phyloP scores from a whole-genome alignment of 2,113 vertebrate species.

The Gila orcuttii region DNA sequence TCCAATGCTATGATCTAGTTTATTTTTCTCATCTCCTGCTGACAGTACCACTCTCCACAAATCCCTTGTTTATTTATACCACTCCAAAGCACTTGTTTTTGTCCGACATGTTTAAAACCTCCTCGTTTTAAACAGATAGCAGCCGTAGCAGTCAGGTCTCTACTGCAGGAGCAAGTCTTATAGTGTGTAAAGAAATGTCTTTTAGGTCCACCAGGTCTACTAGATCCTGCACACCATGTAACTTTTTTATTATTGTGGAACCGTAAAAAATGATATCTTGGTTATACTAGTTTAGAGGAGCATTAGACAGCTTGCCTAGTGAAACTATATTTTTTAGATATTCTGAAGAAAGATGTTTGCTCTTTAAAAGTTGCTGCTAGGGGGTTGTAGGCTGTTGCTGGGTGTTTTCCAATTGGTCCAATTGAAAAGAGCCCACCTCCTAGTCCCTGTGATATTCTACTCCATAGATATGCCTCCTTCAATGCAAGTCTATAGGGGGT shows the following conservation, averaged over 20 bases:
- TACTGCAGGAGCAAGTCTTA: background rate
- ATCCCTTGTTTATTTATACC: background rate
- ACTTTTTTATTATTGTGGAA: background rate
- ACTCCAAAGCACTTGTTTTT: slow-evolving; percentile 6
- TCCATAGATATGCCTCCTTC: no score
- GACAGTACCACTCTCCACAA: slow-evolving; percentile 27
- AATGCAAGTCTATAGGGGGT: no score
- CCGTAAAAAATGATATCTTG: background rate
- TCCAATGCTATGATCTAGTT: slow-evolving; percentile 9
- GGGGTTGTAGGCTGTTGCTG: no score
- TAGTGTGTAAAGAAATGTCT: background rate
- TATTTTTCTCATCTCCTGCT: slow-evolving; percentile 10
- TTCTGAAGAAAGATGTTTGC: background rate
- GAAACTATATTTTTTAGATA: background rate
- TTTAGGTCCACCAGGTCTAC: background rate
- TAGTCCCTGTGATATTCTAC: no score
- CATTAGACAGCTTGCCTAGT: background rate
- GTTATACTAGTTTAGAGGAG: background rate
- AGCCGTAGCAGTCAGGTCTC: background rate
- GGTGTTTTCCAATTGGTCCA: no score
- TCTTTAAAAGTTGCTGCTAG: no score
- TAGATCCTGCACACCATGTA: background rate
- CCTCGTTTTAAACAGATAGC: background rate
- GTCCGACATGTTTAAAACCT: background rate
- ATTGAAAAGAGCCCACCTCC: no score